Base-by-base conservation (phyloP, 1,140 invertebrate genomes). In the Helicorthomorpha holstii region DNA sequence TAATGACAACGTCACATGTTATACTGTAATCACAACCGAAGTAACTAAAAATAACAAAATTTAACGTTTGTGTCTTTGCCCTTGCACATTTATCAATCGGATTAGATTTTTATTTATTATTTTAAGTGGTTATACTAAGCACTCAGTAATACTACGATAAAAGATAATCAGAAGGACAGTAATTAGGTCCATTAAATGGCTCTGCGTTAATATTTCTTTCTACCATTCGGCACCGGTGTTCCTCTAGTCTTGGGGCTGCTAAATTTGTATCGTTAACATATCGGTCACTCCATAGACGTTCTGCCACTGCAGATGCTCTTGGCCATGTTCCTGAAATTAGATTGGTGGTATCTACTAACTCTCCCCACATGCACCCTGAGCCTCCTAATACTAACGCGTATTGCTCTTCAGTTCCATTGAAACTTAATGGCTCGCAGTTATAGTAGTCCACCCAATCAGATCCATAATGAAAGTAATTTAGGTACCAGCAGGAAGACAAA, bases 401-500 rank as follows among this genome's bases (percentile, higher is more conserved):
- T 49, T 63, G 56, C 23, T 51, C 49, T 4, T 56, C 56, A 0
- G 56, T 60, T 52, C 49, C 34, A 54, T 67, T 24, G 76, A 77
- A 85, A 50, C 76, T 64, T 0, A 76, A 66, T 0, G 87, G 87
- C 59, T 93, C 85, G 55, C 80, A 81, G 1, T 61, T 53, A 63
- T 93, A 93, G 61, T 74, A 88, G 23, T 79, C 75, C 1, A 63
- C 50, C 87, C 87, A 92, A 63, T 89, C 83, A 2, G 74, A 73
- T 25, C 82, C 81, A 25, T 71, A 73, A 12, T 64, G 63, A 22
- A 89, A 66, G 54, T 81, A 75, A 64, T 89, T 84, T 16, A 94
- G 69, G 62, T 94, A 93, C 87, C 86, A 92, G 53, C 83, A 82
- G 3, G 81, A 69, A 0, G 85, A 87, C 21, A 85, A 68, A 26